Base-by-base conservation (phyloP, 2,888 invertebrate species). In the Ormyrus thymus region DNA sequence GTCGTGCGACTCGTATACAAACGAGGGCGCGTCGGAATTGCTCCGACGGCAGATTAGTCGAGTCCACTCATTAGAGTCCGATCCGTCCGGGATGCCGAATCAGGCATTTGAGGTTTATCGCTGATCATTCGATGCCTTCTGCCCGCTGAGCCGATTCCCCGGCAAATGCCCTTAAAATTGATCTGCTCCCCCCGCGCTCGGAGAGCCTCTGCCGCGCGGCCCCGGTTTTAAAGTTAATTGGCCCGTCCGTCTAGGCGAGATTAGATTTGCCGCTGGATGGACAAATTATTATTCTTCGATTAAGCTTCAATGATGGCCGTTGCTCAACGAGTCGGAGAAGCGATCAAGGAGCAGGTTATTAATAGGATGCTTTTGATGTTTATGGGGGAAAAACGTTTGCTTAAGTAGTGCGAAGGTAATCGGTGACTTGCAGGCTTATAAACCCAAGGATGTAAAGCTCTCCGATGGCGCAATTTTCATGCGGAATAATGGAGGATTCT, bases 31-130 rank as follows among this genome's bases (percentile, higher is more conserved):
- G 29, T 29, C 29, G 29, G 29, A 29, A 29, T 29, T 29, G 29
- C 29, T 29, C 29, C 29, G 29, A 29, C 29, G 51, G 7, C n/a
- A 13, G 56, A 69, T 69, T 69, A 69, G 66, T 4, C 43, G 45
- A 56, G 46, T 69, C 15, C 55, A 70, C 69, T 69, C 69, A 69
- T 69, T 69, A 69, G 46, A 55, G 45, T 58, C 46, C 48, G 46
- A 55, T 55, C 68, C 0, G 8, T 51, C 51, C 8, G 51, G 8
- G 8, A 51, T 0, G 11, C 0, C 9, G 51, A 51, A 53, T 43
- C 53, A 51, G 43, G 66, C 43, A 45, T 43, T 53, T 29, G 53
- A 53, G 55, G 45, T 68, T 68, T 45, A 58, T 69, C 48, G 69
- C 58, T 48, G 58, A 56, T 69, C 69, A 48, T 58, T 58, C 66